phyloP scores from a whole-genome alignment of 2,113 vertebrate species.

The Strix aluco region DNA sequence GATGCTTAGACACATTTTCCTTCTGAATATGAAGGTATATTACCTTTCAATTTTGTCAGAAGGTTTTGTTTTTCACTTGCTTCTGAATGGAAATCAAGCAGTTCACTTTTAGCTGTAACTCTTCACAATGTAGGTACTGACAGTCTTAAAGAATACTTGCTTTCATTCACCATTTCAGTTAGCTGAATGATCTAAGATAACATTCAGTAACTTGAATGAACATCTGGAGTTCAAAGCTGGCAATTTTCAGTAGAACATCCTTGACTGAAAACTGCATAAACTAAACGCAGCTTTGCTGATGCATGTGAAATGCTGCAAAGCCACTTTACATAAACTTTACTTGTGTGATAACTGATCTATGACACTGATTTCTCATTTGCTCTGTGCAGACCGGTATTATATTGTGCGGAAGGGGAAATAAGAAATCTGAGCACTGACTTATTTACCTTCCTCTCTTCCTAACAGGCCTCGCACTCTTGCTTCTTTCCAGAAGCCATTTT shows the following conservation, averaged over 20 bases:
- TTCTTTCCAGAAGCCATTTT: background rate
- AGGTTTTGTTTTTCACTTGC: background rate
- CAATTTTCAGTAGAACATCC: background rate
- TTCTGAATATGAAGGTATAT: background rate
- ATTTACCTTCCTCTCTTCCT: background rate
- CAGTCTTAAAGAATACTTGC: background rate
- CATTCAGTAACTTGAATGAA: background rate
- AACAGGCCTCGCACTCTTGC: background rate
- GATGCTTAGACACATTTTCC: background rate
- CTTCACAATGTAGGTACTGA: background rate
- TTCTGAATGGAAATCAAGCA: background rate
- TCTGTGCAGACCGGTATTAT: background rate
- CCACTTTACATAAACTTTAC: background rate
- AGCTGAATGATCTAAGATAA: background rate
- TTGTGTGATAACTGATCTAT: background rate
- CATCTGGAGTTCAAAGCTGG: background rate
- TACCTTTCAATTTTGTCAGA: background rate
- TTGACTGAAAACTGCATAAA: background rate
- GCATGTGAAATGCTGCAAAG: background rate
- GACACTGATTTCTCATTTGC: background rate
- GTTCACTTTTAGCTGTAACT: background rate
- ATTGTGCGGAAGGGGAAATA: background rate
- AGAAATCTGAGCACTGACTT: background rate
- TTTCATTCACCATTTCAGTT: background rate
- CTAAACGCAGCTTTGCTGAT: background rate